Evolutionary conservation across 2,113 vertebrate genomes (phyloP), one percentile per base, ranked within the genome.

Genomic region (Gymnorhina tibicen): DNA sequence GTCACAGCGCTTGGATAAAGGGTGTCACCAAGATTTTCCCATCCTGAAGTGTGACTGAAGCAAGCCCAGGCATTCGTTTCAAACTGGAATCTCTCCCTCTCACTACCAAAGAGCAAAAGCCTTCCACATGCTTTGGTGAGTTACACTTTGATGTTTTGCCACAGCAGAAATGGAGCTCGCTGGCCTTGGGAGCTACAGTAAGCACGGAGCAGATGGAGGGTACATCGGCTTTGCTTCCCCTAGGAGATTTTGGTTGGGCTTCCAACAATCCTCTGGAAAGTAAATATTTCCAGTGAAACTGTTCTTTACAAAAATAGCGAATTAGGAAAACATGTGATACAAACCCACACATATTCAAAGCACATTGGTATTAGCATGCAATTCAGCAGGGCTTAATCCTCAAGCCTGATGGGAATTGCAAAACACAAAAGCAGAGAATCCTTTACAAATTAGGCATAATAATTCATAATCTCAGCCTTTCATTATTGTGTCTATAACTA

Each of bases 401-500:
- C 88, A 80, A 83, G 64, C 79, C 92, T 93, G 85, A 92, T 67
- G 83, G 92, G 80, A 96, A 96, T 68, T 91, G 68, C 88, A 78
- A 81, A 95, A 93, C 85, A 95, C 79, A 95, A 96, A 92, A 95
- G 92, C 90, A 81, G 69, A 94, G 85, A 96, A 96, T 96, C 95
- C 92, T 76, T 93, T 96, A 95, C 95, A 96, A 96, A 96, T 94
- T 95, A 90, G 92, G 92, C 90, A 94, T 83, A 94, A 94, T 89
- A 96, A 93, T 92, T 96, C 75, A 93, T 92, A 94, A 96, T 93
- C 93, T 93, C 60, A 86, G 93, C 64, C 83, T 89, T 86, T 87
- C 73, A 46, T 84, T 93, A 78, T 86, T 56, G 66, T 93, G 95
- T 93, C 95, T 95, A 49, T 85, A 96, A 91, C 55, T 95, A 95